Evolutionary conservation across 2,797 vertebrate species (phyloP).

Genomic region (Coregonus suidteri): DNA sequence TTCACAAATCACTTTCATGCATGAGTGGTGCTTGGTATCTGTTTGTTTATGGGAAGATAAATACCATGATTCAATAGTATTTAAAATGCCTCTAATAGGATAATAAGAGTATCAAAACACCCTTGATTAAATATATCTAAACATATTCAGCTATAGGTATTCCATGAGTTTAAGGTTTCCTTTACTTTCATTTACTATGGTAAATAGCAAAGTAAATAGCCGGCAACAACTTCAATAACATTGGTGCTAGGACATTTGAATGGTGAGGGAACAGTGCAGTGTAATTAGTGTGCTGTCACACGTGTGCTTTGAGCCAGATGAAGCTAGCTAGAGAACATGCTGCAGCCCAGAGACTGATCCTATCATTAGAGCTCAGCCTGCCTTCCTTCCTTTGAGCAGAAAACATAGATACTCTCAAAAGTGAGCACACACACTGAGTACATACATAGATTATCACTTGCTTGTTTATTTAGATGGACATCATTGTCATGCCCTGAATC

Average conservation of each 20-base stretch:
- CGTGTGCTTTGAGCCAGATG: conserved; percentile 62
- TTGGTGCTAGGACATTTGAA: conserved; percentile 53
- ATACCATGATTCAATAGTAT: conserved; percentile 30
- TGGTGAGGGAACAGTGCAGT: conserved; percentile 47
- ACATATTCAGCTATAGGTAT: conserved; percentile 4
- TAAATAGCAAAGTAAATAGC: conserved; percentile 63
- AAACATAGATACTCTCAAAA: conserved; percentile 23
- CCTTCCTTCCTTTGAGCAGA: conserved; percentile 63
- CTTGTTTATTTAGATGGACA: no score
- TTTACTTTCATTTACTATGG: conserved; percentile 40
- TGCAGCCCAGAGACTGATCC: conserved; percentile 57
- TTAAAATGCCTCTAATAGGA: conserved; percentile 25
- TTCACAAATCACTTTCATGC: conserved; percentile 37
- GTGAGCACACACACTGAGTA: background rate
- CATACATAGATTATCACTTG: background rate
- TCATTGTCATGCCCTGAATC: no score
- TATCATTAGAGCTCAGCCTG: conserved; percentile 67
- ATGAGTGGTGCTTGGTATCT: conserved; percentile 33
- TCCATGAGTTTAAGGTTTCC: conserved; percentile 46
- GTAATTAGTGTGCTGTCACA: conserved; percentile 75
- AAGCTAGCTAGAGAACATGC: conserved; percentile 36
- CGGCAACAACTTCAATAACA: conserved; percentile 34
- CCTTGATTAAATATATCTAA: conserved; percentile 31
- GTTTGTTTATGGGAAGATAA: conserved; percentile 42
- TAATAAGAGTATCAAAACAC: conserved; percentile 32